Percentiles rank a stretch among this genome's conserved stretches.
Conservation (phyloP, 2,797 vertebrate genomes). For the Myiothlypis coronata region DNA sequence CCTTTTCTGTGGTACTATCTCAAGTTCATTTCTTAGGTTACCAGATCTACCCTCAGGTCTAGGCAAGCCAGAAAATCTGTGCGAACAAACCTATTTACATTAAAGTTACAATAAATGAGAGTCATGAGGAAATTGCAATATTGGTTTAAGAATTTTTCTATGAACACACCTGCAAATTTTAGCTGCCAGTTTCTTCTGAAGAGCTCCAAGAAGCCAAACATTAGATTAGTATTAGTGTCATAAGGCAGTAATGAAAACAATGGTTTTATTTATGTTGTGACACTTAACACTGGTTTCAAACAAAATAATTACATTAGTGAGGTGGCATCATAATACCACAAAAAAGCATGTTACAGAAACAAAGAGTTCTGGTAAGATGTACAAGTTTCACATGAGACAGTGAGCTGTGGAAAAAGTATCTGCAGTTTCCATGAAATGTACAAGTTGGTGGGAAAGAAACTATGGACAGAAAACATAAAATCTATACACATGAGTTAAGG, state of each 20-base stretch:
- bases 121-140: not conserved
- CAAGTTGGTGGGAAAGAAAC: not conserved
- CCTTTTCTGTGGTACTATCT: not conserved
- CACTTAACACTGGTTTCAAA: slow-evolving; percentile 14
- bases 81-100: not conserved
- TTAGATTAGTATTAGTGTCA: not conserved
- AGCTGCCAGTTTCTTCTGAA: not conserved
- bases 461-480: not conserved
- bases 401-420: not conserved
- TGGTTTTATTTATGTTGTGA: slow-evolving; percentile 23
- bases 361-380: not conserved
- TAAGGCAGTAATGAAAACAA: not conserved
- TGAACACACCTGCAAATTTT: not conserved
- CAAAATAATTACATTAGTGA: slow-evolving; percentile 15
- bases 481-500: not conserved
- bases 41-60: not conserved
- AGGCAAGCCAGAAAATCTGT: not conserved
- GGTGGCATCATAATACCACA: not conserved
- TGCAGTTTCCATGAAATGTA: not conserved
- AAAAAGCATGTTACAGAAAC: slow-evolving; percentile 14
- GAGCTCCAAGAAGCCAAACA: not conserved
- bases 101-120: not conserved
- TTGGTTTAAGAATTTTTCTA: not conserved
- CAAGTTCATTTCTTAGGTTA: not conserved
- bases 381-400: not conserved